Evolutionary conservation across 2,797 vertebrate species (phyloP), one percentile per base, ranked within the genome.

Genomic region (Anas georgica): DNA sequence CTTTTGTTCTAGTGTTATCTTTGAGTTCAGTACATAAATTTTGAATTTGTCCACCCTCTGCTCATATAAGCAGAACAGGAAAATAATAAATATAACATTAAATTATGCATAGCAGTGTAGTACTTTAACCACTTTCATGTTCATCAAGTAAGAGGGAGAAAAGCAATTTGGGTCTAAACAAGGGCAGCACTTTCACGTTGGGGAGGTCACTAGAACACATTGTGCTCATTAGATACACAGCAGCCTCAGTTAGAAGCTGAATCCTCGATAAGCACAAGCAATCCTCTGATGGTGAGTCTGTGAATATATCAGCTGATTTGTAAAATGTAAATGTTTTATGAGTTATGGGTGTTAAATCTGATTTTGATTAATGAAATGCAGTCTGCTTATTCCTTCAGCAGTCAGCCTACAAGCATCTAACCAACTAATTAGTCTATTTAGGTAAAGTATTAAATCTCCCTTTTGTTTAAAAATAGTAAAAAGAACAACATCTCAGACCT

Each of bases 361-460:
- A 88, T 94, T 97, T 97, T 98, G 96, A 97, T 98, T 97, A 97
- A 97, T 97, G 96, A 93, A 96, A 96, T 96, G 91, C 83, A 95
- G 92, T 97, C 97, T 96, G 83, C 96, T 96, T 97, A 93, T 55
- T 94, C 56, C 88, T 78, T 91, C 80, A 87, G 17, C 33, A 92
- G 75, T 94, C 95, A 96, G 77, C 86, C 93, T 94, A 94, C 90
- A 92, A 92, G 92, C 88, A 69, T 92, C 83, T 97, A 95, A 95
- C 90, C 93, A 91, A 46, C 81, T 98, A 98, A 98, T 97, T 98
- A 96, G 92, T 97, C 90, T 96, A 83, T 96, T 95, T 96, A 92
- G 82, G 91, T 97, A 92, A 96, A 97, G 76, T 96, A 96, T 97
- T 96, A 93, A 77, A 95, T 96, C 46, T 86, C 84, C 46, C 79